Conservation (phyloP, 1,140 invertebrate species). For the Gonatopus flavifemur region DNA sequence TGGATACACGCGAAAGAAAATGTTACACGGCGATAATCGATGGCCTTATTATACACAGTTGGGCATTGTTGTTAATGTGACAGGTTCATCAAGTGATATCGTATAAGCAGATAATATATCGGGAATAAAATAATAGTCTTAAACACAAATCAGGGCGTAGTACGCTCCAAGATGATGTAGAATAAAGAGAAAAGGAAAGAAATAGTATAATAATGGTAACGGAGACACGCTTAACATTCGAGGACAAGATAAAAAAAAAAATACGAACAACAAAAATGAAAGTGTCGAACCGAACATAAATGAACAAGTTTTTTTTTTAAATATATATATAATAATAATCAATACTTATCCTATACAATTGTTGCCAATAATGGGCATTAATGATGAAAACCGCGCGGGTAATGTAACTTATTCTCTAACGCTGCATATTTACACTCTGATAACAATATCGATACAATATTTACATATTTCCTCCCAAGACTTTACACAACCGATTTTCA, state of each 20-base stretch:
- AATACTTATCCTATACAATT: conserved; percentile 55
- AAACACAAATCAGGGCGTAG: conserved; percentile 7
- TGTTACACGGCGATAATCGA: conserved; percentile 38
- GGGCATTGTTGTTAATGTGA: conserved; percentile 57
- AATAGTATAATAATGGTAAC: conserved; percentile 15
- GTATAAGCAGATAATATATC: conserved; percentile 49
- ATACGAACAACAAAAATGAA: no score
- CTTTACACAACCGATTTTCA: no score
- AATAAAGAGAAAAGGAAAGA: neutral
- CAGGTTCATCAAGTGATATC: conserved; percentile 47
- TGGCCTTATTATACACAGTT: conserved; percentile 57
- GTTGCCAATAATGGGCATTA: conserved; percentile 59
- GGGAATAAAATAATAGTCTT: conserved; percentile 14
- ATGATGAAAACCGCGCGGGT: conserved; percentile 46
- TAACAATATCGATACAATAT: no score
- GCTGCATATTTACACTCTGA: conserved; percentile 36
- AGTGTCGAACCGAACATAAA: no score
- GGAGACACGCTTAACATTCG: conserved; percentile 32
- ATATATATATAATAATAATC: no score
- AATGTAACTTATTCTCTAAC: conserved; percentile 49
- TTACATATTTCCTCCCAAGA: no score
- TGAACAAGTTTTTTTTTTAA: no score
- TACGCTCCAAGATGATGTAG: conserved; percentile 5
- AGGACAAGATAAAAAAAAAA: no score
- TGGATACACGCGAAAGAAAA: no score